Conservation (phyloP, 2,113 vertebrate species). For the Leptocoma aspasia region DNA sequence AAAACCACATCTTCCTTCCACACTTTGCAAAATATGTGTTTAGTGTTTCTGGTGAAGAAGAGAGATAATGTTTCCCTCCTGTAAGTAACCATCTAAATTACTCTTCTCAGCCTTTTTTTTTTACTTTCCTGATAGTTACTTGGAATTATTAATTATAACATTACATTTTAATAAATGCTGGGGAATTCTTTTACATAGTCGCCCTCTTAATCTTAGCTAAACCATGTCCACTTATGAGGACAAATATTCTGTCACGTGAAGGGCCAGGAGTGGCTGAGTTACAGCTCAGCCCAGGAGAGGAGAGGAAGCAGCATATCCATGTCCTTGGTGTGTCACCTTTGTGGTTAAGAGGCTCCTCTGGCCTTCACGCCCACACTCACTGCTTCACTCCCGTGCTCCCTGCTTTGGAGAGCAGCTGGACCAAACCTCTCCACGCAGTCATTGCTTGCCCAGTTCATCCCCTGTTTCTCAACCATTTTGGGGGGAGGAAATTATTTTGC, state of each 20-base stretch:
- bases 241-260: neutral
- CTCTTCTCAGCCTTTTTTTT: neutral
- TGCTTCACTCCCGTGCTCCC: neutral
- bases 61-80: neutral
- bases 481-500: neutral
- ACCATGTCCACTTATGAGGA: neutral
- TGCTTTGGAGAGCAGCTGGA: neutral
- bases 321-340: neutral
- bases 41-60: neutral
- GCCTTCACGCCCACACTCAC: neutral
- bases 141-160: neutral
- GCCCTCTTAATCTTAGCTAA: neutral
- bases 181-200: neutral
- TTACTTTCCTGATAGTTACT: neutral
- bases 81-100: neutral
- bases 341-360: neutral
- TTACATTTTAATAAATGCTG: neutral
- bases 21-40: neutral
- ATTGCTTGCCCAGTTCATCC: neutral
- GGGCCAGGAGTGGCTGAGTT: neutral
- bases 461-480: neutral
- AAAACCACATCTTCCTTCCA: neutral
- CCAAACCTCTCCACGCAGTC: neutral
- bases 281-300: neutral
- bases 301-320: neutral